Conservation (phyloP, 1,140 invertebrate species). For the Stratiolaelaps scimitus region DNA sequence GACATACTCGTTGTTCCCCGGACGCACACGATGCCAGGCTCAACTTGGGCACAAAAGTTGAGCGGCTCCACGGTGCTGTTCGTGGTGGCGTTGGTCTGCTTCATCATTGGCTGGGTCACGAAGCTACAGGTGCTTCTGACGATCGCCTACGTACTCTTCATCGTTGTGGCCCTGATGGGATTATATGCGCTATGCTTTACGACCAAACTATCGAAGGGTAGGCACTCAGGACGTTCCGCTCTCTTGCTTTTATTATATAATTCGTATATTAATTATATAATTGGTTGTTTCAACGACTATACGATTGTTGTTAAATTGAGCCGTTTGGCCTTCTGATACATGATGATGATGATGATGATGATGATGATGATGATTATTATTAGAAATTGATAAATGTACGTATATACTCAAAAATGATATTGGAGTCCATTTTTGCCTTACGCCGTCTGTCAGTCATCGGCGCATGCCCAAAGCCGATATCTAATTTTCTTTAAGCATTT, state of each 20-base stretch:
- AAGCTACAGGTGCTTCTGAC: background rate
- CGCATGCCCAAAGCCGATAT: too few relatives aligned
- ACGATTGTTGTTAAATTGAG: background rate
- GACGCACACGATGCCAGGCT: constrained; percentile 6
- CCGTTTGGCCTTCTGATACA: background rate
- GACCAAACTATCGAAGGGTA: constrained; percentile 8
- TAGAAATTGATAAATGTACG: too few relatives aligned
- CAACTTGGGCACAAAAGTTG: constrained; percentile 17
- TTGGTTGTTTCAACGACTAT: background rate
- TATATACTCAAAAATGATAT: too few relatives aligned
- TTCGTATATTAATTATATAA: too few relatives aligned
- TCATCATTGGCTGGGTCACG: constrained; percentile 9
- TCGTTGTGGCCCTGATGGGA: constrained; percentile 15
- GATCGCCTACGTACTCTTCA: constrained; percentile 10
- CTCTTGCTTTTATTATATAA: too few relatives aligned
- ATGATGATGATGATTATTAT: too few relatives aligned
- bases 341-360: too few relatives aligned
- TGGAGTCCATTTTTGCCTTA: too few relatives aligned
- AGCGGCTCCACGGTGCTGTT: constrained; percentile 22
- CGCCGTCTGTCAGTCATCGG: too few relatives aligned
- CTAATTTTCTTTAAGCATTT: background rate
- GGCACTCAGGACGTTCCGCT: background rate
- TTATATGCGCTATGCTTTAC: constrained; percentile 9
- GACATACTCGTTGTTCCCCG: background rate
- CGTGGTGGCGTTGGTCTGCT: constrained; percentile 7